Conservation (phyloP, 1,140 invertebrate species). For the Coelopa frigida region DNA sequence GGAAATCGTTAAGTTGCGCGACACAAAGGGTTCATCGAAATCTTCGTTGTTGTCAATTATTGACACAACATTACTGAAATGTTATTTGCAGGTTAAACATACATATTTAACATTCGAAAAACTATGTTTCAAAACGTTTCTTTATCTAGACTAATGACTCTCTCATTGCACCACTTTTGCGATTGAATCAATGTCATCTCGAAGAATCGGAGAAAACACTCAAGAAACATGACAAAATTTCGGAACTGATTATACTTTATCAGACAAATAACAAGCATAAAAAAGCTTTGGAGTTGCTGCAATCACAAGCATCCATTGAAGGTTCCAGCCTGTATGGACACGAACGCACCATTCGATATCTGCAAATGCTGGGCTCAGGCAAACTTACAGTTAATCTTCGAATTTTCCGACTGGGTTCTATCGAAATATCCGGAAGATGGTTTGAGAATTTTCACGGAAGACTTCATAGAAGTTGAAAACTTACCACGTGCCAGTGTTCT, state of each 20-base stretch:
- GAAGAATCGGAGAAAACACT: slow-evolving; percentile 89
- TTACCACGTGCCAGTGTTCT: slow-evolving; percentile 82
- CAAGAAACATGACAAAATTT: slow-evolving; percentile 77
- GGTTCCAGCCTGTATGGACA: slow-evolving; percentile 74
- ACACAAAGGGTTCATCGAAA: slow-evolving; percentile 38
- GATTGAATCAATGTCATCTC: slow-evolving; percentile 91
- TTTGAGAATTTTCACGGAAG: slow-evolving; percentile 90
- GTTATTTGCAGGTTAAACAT: slow-evolving; percentile 77
- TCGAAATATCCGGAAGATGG: slow-evolving; percentile 81
- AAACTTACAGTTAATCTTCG: slow-evolving; percentile 84
- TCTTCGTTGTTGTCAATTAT: slow-evolving; percentile 87
- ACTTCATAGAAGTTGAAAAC: slow-evolving; percentile 78
- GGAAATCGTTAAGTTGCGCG: slow-evolving; percentile 38
- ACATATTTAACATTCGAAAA: background rate
- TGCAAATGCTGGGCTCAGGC: slow-evolving; percentile 83
- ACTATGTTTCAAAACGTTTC: slow-evolving; percentile 1
- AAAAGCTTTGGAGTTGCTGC: slow-evolving; percentile 82
- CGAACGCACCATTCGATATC: slow-evolving; percentile 80
- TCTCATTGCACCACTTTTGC: slow-evolving; percentile 79
- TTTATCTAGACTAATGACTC: slow-evolving; percentile 80
- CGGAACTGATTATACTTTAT: slow-evolving; percentile 93
- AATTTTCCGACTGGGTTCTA: slow-evolving; percentile 92
- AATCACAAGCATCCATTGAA: slow-evolving; percentile 62
- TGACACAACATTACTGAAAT: slow-evolving; percentile 93
- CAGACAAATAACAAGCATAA: slow-evolving; percentile 87